Conservation (phyloP, 2,113 vertebrate genomes). For the Mastomys natalensis region DNA sequence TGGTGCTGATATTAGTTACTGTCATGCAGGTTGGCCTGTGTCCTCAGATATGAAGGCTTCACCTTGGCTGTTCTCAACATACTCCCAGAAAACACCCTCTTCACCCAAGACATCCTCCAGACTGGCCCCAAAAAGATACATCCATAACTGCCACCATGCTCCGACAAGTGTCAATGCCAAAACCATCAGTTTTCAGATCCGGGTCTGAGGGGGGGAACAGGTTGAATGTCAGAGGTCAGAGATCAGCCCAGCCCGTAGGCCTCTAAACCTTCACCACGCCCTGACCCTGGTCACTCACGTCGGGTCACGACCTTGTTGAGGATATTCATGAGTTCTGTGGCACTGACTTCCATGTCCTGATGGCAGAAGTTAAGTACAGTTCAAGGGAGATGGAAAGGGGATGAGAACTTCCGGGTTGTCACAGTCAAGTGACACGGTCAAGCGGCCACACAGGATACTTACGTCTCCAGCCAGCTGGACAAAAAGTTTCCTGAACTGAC, state of each 20-base stretch:
- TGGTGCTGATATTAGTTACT: not conserved
- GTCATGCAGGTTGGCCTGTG: not conserved
- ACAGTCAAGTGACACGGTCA: not conserved
- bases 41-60: not conserved
- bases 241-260: not conserved
- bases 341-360: slow-evolving; percentile 95
- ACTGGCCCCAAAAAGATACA: slow-evolving; percentile 89
- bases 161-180: slow-evolving; percentile 93
- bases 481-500: slow-evolving; percentile 91
- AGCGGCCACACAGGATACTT: slow-evolving; percentile 76
- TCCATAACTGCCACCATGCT: slow-evolving; percentile 98
- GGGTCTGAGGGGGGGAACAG: slow-evolving; percentile 82
- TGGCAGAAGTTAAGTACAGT: not conserved
- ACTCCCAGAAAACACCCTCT: not conserved
- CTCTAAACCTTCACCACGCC: not conserved
- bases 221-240: slow-evolving; percentile 48
- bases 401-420: not conserved
- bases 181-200: slow-evolving; percentile 93
- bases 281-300: slow-evolving; percentile 87
- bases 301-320: slow-evolving; percentile 92
- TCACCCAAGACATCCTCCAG: not conserved
- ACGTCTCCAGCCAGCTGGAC: slow-evolving; percentile 94
- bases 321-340: slow-evolving; percentile 93
- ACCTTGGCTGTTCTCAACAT: not conserved
- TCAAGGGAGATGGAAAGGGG: not conserved